Base-by-base conservation (phyloP, 2,113 vertebrate genomes). In the Tenrec ecaudatus region DNA sequence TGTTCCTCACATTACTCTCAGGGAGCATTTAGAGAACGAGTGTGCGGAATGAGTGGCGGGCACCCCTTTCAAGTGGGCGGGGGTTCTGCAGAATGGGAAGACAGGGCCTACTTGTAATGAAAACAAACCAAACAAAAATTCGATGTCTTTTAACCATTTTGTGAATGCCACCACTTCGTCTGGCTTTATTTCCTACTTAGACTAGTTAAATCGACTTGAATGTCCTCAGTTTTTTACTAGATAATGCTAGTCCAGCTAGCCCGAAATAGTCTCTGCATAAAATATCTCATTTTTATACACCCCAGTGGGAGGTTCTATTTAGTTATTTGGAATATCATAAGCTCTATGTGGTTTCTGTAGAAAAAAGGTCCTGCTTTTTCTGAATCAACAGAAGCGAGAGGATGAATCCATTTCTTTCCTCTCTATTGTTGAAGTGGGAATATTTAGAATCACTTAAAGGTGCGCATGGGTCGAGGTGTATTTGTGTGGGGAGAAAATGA, bases 1-100 rank as follows among this genome's bases (percentile, higher is more conserved):
- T 25, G 77, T 94, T 85, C 6, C 29, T 94, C 79, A 95, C 17
- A 64, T 79, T 17, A 12, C 94, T 68, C 86, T 95, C 85, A 68
- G 4, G 82, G 94, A 87, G 0, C 2, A n/a, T 77, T 16, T 68
- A 93, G 79, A 89, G 92, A 78, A 40, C 9, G 23, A 29, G 8
- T 17, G 40, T 82, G 76, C 77, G 60, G 62, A 85, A 89, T 12
- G 40, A 88, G 69, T 0, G 22, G 2, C 80, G 96, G 89, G 90
- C 11, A 81, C 20, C 27, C 29, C 17, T 2, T 19, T 57, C 11
- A 53, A 62, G 40, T 20, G 58, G n/a, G 47, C 19, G 2, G 33
- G 0, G 29, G n/a, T 11, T 85, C 60, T 22, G 14, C 14, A 66
- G 9, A 91, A 43, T 2, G 23, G 58, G 17, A 80, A 83, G 86